Conservation (phyloP, 2,113 vertebrate genomes). For the Brienomyrus longianalis region DNA sequence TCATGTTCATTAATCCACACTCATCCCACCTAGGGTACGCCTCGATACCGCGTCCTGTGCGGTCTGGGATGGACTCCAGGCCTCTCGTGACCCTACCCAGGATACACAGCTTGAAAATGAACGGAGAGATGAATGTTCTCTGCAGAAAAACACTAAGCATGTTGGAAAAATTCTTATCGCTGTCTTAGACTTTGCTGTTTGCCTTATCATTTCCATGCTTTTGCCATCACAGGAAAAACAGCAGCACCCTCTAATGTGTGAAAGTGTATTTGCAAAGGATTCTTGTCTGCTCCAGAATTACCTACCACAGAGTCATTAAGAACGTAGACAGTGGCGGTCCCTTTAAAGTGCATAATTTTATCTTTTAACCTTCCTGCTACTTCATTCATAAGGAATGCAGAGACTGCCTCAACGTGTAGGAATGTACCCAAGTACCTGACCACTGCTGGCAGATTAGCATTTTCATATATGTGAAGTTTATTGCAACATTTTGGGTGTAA, state of each 20-base stretch:
- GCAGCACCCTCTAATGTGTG: background rate
- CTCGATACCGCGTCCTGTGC: background rate
- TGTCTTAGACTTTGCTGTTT: background rate
- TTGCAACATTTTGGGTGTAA: background rate
- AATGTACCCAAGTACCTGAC: background rate
- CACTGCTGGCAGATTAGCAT: background rate
- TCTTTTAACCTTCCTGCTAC: background rate
- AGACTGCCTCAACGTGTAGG: background rate
- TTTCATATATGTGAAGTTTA: background rate
- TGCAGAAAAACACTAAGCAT: background rate
- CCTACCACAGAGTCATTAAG: background rate
- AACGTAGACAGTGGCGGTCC: background rate
- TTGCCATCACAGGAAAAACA: background rate
- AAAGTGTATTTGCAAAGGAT: background rate
- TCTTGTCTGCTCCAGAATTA: background rate
- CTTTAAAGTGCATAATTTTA: background rate
- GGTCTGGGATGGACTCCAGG: background rate
- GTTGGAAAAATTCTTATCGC: background rate
- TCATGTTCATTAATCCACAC: background rate
- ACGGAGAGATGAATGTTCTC: background rate
- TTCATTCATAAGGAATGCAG: background rate
- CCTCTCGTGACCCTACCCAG: background rate
- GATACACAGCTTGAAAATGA: background rate
- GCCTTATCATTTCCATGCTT: background rate
- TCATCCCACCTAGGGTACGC: background rate